Base-by-base conservation (phyloP, 1,140 invertebrate genomes). In the Tachypleus tridentatus region DNA sequence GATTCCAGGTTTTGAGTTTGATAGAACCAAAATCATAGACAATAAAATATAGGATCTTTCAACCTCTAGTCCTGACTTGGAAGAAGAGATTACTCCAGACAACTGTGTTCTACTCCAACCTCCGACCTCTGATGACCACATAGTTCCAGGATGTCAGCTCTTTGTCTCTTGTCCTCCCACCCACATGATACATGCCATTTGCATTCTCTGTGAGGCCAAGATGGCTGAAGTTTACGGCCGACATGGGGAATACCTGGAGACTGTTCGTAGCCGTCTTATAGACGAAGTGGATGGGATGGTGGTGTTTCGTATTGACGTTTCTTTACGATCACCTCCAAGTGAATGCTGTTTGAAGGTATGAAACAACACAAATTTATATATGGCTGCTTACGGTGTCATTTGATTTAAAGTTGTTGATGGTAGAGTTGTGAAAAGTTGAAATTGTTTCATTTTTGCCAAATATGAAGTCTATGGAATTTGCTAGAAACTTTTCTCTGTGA, bases 221-320 rank as follows among this genome's bases (percentile, higher is more conserved):
- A 58, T 69, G 3, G 57, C 65, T 3, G 68, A 69, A 60, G 57
- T 69, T 49, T 69, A 66, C 60, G 68, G 68, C 5, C 68, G 65
- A 58, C 68, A 69, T 58, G 68, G 64, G 51, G 68, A 69, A 61
- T 69, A 69, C 54, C 51, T 69, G 47, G 64, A 65, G 60, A 69
- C 68, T 47, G 52, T 64, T 8, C 56, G 57, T 50, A 66, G 59
- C 56, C 4, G 58, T 58, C 50, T 66, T 7, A 10, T 69, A 10
- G 68, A 69, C 10, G 65, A 69, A 64, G 57, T 63, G n/a, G 68
- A 69, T n/a, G 64, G 66, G 47, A 66, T 69, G 60, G 51, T 62
- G 8, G 68, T 69, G 7, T 69, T 66, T 49, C 56, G 63, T 51
- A 60, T 60, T 48, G 68, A 69, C 64, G 54, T 69, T 5, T 9